A percentile compares a stretch with the other conserved stretches of the same genome.
Conservation (phyloP, 2,797 vertebrate genomes). For the Adrianichthys oophorus region DNA sequence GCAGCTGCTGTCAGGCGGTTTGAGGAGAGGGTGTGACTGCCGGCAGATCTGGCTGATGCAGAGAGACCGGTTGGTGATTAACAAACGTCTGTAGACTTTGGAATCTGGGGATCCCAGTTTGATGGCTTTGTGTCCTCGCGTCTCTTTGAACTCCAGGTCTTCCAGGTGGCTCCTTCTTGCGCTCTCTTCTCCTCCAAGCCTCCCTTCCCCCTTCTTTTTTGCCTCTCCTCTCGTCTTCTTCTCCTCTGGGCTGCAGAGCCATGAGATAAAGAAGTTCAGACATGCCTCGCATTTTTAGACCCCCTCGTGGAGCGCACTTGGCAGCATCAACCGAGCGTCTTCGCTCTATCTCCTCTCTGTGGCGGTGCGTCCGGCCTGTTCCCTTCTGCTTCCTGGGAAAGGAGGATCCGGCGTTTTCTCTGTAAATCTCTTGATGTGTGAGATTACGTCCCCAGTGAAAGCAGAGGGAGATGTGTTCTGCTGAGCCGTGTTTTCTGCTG, state of each 20-base stretch:
- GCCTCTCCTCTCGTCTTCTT: slow-evolving; percentile 41
- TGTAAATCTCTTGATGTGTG: slow-evolving; percentile 54
- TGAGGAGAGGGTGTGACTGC: slow-evolving; percentile 91
- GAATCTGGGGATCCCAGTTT: slow-evolving; percentile 90
- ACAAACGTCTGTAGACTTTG: slow-evolving; percentile 99
- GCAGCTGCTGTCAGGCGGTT: slow-evolving; percentile 90
- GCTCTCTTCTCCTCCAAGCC: slow-evolving; percentile 53
- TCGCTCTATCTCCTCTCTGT: slow-evolving; percentile 37
- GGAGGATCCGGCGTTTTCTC: slow-evolving; percentile 33
- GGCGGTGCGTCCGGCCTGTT: slow-evolving; percentile 47
- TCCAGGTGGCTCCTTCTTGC: slow-evolving; percentile 80
- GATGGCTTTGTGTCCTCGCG: slow-evolving; percentile 86
- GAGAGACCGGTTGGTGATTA: slow-evolving; percentile 98
- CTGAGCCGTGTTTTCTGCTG: slow-evolving; percentile 74
- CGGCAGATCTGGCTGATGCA: slow-evolving; percentile 90
- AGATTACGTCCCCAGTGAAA: slow-evolving; percentile 68
- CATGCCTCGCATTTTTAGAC: slow-evolving; percentile 81
- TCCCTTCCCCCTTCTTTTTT: slow-evolving; percentile 21
- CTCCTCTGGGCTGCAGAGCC: slow-evolving; percentile 66
- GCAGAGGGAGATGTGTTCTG: slow-evolving; percentile 69
- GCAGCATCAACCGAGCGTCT: slow-evolving; percentile 57
- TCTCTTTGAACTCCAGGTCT: slow-evolving; percentile 78
- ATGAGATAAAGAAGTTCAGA: slow-evolving; percentile 77
- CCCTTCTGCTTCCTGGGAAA: slow-evolving; percentile 22
- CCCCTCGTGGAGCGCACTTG: slow-evolving; percentile 67